Conservation (phyloP, 2,113 vertebrate species). For the Gobio gobio region DNA sequence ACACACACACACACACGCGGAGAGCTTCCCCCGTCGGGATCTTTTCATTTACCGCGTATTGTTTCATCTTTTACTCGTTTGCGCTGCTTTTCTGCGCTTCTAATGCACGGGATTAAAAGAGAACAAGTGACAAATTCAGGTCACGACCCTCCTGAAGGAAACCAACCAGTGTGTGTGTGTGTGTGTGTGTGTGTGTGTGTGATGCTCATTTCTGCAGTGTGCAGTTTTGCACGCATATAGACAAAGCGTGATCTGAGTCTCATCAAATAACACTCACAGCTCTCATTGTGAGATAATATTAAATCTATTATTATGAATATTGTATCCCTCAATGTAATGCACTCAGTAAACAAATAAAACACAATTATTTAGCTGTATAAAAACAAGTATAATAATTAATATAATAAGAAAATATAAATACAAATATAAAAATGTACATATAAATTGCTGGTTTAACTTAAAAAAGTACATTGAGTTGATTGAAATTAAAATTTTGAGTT, state of each 20-base stretch:
- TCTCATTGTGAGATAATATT: background rate
- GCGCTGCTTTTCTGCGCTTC: background rate
- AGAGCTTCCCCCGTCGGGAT: slow-evolving; percentile 7
- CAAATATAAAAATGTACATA: too few species aligned
- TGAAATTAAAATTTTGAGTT: too few species aligned
- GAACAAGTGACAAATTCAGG: slow-evolving; percentile 10
- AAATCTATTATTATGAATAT: background rate
- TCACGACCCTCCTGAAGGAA: slow-evolving; percentile 11
- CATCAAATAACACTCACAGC: background rate
- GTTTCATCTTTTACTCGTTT: slow-evolving; percentile 7
- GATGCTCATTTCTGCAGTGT: background rate
- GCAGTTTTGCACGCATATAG: background rate
- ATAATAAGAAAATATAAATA: too few species aligned
- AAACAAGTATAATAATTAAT: too few species aligned
- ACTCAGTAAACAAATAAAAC: too few species aligned
- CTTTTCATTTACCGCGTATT: background rate
- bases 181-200: background rate
- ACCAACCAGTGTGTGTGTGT: background rate
- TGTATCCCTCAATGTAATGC: background rate
- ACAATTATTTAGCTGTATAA: too few species aligned
- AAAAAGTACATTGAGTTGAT: too few species aligned
- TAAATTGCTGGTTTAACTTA: too few species aligned
- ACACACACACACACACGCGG: background rate
- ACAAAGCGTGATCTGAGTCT: background rate
- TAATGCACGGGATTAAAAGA: background rate